Base-by-base conservation (phyloP, 2,113 vertebrate genomes). In the Proterorhinus semilunaris region DNA sequence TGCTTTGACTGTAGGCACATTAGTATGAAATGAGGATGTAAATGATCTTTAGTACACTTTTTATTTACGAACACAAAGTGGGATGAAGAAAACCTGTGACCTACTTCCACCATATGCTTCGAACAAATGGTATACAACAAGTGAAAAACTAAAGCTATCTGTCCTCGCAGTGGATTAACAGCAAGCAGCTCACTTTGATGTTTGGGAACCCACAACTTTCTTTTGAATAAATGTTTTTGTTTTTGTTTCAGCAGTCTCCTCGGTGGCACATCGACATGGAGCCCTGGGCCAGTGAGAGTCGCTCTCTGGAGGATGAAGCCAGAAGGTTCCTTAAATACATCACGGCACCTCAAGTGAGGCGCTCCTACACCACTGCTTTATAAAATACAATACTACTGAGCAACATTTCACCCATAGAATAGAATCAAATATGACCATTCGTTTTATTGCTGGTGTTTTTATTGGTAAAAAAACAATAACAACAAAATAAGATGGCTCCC, bases 201-300 rank as follows among this genome's bases (percentile, higher is more conserved):
- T 76, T 45, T 50, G 62, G 48, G 49, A 61, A 80, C 68, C 13
- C 49, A 6, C 1, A 64, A 76, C 53, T 72, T 65, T 51, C n/a
- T 52, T 51, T 69, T 53, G 51, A 73, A 62, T 62, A 13, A 69
- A 13, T 4, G 8, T 47, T 5, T 9, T 45, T n/a, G 27, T 46
- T 64, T 15, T 45, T 45, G 48, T 8, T 75, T 58, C 87, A 75
- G 2, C 83, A 99, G 97, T 48, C 82, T 70, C 72, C 88, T 51
- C 93, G 95, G 55, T 98, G 96, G 97, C 95, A 91, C 45, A 94
- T 98, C 69, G 87, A 93, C 10, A 87, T 98, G 27, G 93, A 98
- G 7, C 96, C 96, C 0, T 98, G 96, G 96, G 96, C 95, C 70
- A 89, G 91, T 71, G 81, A 93, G 49, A 91, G 79, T 17, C 94